Percentiles rank a stretch among this genome's conserved stretches.
These are phyloP conservation scores for Agrochola lota DNA, from an alignment of 2,888 invertebrate species.

Conservation along the genomic window DNA sequence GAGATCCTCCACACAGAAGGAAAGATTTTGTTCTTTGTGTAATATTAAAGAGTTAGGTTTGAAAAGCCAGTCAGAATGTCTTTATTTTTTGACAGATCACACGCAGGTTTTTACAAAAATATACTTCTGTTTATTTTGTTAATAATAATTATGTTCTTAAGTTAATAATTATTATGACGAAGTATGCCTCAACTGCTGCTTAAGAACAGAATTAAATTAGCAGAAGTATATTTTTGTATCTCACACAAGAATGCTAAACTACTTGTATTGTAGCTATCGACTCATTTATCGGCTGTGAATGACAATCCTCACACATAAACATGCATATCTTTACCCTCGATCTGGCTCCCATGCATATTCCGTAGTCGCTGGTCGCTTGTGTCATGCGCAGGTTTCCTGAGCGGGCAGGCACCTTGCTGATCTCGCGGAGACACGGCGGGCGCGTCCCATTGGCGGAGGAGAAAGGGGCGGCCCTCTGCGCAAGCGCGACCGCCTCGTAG, in stretches of 20 bases:
- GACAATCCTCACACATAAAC: background rate
- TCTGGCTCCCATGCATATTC: slow-evolving; percentile 1
- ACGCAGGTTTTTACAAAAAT: background rate
- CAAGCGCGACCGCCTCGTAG: slow-evolving; percentile 71
- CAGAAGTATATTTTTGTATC: background rate
- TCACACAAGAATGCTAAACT: background rate
- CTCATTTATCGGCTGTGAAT: background rate
- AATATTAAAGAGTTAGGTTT: background rate
- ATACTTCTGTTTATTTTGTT: no score
- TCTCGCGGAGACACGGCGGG: slow-evolving; percentile 79
- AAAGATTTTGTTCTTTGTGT: background rate
- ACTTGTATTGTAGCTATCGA: background rate
- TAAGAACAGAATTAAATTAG: background rate
- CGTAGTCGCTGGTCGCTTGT: slow-evolving; percentile 49
- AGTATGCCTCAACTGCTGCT: no score
- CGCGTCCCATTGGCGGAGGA: slow-evolving; percentile 81
- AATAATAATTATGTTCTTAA: no score
- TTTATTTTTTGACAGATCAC: background rate
- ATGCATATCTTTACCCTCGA: slow-evolving; percentile 21
- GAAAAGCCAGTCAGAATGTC: background rate
- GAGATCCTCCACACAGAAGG: background rate
- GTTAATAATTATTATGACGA: no score
- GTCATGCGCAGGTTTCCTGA: slow-evolving; percentile 40
- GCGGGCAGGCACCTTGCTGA: slow-evolving; percentile 74
- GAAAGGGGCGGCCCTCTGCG: slow-evolving; percentile 84